Evolutionary conservation across 2,888 invertebrate species (phyloP).

Genomic region (Eutolmus rufibarbis): DNA sequence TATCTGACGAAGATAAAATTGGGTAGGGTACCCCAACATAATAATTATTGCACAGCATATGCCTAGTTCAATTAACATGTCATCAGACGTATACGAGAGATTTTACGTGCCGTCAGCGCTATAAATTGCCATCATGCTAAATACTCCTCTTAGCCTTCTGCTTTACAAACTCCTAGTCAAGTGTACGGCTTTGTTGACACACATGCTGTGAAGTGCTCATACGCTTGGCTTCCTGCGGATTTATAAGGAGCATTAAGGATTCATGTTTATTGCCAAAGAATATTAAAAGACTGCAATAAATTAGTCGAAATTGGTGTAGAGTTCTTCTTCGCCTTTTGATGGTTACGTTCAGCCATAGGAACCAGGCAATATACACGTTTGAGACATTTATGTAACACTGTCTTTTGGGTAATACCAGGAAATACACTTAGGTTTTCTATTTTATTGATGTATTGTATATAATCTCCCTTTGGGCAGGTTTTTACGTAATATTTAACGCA

Average conservation of each 20-base stretch:
- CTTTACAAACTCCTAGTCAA: not conserved
- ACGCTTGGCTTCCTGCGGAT: not conserved
- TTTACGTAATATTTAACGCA: not conserved
- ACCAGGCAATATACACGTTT: not conserved
- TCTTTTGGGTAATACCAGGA: not conserved
- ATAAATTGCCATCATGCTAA: not conserved
- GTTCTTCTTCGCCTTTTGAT: not conserved
- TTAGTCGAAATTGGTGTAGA: not conserved
- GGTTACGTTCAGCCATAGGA: not conserved
- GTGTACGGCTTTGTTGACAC: not conserved
- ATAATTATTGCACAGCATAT: not conserved
- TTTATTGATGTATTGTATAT: not conserved
- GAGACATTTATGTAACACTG: not conserved
- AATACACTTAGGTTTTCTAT: not conserved
- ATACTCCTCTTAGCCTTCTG: not conserved
- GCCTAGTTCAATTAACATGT: not conserved
- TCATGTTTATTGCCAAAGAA: slow-evolving; percentile 6
- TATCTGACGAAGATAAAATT: not conserved
- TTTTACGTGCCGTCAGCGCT: not conserved
- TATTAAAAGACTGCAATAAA: slow-evolving; percentile 14
- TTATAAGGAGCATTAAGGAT: not conserved
- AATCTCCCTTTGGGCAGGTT: not conserved
- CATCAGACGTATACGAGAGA: not conserved
- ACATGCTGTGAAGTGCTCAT: not conserved
- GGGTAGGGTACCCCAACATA: not conserved